These are phyloP conservation scores for Diplodus sargus DNA, from an alignment of 2,797 vertebrate genomes.

Conservation along the genomic window DNA sequence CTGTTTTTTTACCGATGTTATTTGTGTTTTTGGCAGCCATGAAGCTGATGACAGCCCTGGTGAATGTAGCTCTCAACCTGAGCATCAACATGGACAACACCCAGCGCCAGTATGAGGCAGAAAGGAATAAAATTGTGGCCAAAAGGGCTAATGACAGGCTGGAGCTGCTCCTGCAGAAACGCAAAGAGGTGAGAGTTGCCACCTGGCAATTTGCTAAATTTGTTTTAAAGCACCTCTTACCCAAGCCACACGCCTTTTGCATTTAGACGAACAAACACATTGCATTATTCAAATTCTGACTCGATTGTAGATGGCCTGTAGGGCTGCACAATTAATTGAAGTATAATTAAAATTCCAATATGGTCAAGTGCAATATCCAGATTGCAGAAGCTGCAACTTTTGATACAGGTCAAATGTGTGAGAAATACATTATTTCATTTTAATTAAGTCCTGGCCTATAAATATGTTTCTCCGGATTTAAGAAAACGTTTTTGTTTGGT, in stretches of 20 bases:
- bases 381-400: too few relatives aligned
- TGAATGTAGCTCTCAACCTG: conserved; percentile 98
- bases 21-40: conserved; percentile 87
- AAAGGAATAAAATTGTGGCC: conserved; percentile 97
- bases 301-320: background rate
- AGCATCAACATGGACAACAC: conserved; percentile 99
- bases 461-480: too few relatives aligned
- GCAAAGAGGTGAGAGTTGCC: conserved; percentile 92
- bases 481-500: too few relatives aligned
- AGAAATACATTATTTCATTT: too few relatives aligned
- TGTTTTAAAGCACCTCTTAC: background rate
- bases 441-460: too few relatives aligned
- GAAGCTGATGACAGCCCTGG: conserved; percentile 99
- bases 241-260: background rate
- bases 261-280: background rate
- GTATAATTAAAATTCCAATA: too few relatives aligned
- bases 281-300: background rate
- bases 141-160: conserved; percentile 97
- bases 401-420: too few relatives aligned
- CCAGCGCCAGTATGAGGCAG: conserved; percentile 96
- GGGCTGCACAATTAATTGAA: too few relatives aligned
- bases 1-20: background rate
- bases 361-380: too few relatives aligned
- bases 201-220: background rate
- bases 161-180: conserved; percentile 96